These are phyloP conservation scores for Psammodynastes pulverulentus DNA, from an alignment of 2,113 vertebrate genomes.

Conservation along the genomic window DNA sequence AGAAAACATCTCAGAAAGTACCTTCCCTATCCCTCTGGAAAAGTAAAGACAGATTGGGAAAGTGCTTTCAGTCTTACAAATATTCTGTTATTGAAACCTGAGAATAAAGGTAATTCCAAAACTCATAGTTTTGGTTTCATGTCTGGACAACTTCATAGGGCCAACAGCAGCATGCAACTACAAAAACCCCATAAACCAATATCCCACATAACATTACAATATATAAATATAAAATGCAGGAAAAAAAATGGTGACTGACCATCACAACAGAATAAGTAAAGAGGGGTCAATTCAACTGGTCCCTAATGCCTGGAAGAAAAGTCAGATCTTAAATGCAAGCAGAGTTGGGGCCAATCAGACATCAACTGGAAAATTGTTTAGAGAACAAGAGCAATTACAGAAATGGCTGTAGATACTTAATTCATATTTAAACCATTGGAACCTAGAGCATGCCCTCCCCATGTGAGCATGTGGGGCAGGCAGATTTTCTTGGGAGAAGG, in stretches of 20 bases:
- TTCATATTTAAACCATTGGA: neutral
- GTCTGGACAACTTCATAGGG: neutral
- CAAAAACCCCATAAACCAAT: neutral
- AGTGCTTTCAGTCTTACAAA: neutral
- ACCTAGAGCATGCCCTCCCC: neutral
- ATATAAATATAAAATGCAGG: neutral
- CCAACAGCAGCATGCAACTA: neutral
- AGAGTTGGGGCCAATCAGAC: neutral
- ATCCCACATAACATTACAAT: neutral
- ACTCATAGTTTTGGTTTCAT: neutral
- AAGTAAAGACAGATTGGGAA: neutral
- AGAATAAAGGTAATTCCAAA: neutral
- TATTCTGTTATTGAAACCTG: neutral
- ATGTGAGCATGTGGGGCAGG: neutral
- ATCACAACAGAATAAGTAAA: neutral
- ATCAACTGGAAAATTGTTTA: neutral
- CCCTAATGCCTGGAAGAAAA: neutral
- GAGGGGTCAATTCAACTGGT: neutral
- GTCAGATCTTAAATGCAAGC: neutral
- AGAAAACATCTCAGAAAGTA: neutral
- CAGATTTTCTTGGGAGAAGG: neutral
- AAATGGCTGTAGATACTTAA: neutral
- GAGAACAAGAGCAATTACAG: neutral
- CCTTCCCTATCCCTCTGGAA: neutral
- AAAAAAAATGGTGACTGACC: neutral